Evolutionary conservation across 2,113 vertebrate species (phyloP), one percentile per base, ranked within the genome.

Genomic region (Struthidea cinerea): DNA sequence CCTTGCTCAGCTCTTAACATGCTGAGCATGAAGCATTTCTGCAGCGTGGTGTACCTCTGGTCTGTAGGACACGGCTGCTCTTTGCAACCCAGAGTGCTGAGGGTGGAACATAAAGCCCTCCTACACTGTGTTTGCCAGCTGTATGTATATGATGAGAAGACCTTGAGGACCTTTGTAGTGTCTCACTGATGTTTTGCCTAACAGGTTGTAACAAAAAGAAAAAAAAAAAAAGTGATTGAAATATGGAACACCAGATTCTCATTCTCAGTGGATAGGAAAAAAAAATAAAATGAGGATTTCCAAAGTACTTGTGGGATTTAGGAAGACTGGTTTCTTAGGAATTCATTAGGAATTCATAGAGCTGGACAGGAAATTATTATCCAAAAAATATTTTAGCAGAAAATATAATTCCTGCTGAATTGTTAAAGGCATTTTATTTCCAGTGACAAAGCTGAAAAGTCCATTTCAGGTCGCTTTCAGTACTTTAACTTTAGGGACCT

Each of bases 21-120:
- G 15, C 10, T 15, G 24, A 28, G 6, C 0, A 0, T 55, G 53
- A 39, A 84, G n/a, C 24, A 67, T 5, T 67, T 71, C 24, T 35
- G 24, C 39, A 90, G 37, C 4, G 6, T 41, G 30, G 16, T 61
- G 10, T 27, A 35, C 15, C n/a, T 84, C n/a, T 67, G 6, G 21
- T 79, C 49, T 50, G 19, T 24, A 71, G 30, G 32, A 71, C 28
- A 41, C 47, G 14, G 0, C 8, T 71, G 28, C 56, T 59, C 1
- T 57, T 60, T 91, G 37, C 61, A 60, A 17, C 41, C 19, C 46
- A 49, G 35, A 23, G 18, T 10, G 42, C 26, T 55, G 39, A 83
- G 35, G 4, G 2, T n/a, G 42, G 56, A 65, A 44, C 13, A 60
- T 3, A 30, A 75, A 83, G 4, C 21, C 24, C 24, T 69, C 42